Conservation (phyloP, 2,888 invertebrate genomes). For the Agrochola lota region DNA sequence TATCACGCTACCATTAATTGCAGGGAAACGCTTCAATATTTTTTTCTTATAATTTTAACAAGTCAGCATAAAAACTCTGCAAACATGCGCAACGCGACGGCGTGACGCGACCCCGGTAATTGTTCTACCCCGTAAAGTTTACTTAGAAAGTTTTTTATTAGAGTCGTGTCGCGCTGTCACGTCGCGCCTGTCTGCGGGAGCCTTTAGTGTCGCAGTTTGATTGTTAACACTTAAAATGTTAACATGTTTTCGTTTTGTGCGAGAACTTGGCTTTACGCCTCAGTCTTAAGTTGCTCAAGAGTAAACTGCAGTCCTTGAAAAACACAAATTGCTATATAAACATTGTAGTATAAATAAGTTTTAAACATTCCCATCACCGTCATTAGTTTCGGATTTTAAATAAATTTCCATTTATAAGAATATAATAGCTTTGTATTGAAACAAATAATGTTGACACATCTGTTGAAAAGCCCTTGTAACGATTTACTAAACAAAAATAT, state of each 20-base stretch:
- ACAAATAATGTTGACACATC: conserved; percentile 43
- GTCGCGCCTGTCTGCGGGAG: too few relatives aligned
- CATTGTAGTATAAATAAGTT: conserved; percentile 45
- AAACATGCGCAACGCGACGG: too few relatives aligned
- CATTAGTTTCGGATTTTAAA: conserved; percentile 50
- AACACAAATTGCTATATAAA: conserved; percentile 60
- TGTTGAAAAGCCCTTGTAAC: conserved; percentile 48
- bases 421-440: conserved; percentile 45
- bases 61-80: neutral
- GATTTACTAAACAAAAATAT: conserved; percentile 28
- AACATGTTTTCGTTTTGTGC: conserved; percentile 33
- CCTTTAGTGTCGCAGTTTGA: too few relatives aligned
- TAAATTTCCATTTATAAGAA: conserved; percentile 51
- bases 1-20: conserved; percentile 32
- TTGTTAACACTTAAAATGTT: conserved; percentile 12
- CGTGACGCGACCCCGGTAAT: too few relatives aligned
- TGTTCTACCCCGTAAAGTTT: too few relatives aligned
- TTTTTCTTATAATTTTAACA: conserved; percentile 10
- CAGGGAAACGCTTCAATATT: conserved; percentile 12
- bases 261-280: conserved; percentile 23
- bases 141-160: too few relatives aligned
- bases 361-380: conserved; percentile 29
- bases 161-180: too few relatives aligned
- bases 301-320: conserved; percentile 56
- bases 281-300: conserved; percentile 24